A percentile compares a stretch with the other conserved stretches of the same genome.
phyloP scores from a whole-genome alignment of 2,797 vertebrate species.

The Sebastes elongatus region DNA sequence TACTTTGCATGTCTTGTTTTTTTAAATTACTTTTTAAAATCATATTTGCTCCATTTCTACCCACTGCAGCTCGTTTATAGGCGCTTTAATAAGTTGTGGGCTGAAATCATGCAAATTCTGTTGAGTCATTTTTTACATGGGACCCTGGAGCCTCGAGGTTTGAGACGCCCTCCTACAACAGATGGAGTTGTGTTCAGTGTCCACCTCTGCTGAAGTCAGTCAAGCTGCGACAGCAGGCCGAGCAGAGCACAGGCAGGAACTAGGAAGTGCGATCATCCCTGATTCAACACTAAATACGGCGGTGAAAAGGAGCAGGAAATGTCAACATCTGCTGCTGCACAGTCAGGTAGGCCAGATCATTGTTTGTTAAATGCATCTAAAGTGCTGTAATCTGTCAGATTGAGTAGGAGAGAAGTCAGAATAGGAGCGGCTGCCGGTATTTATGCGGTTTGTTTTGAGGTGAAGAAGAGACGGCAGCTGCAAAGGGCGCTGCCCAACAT shows the following conservation, averaged over 20 bases:
- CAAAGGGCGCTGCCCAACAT: constrained; percentile 33
- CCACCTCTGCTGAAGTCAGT: not conserved
- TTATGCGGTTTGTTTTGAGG: not conserved
- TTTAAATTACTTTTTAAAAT: too few species aligned
- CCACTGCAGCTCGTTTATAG: not conserved
- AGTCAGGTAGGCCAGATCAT: constrained; percentile 34
- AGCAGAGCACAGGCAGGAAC: constrained; percentile 32
- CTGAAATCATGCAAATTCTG: not conserved
- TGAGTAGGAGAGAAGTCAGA: too few species aligned
- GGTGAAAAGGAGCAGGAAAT: constrained; percentile 25
- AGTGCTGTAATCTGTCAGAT: fast-evolving
- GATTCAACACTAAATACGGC: not conserved
- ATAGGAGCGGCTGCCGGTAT: not conserved
- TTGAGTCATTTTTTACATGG: not conserved
- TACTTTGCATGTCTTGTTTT: constrained; percentile 34
- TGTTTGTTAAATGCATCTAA: not conserved
- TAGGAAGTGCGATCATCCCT: constrained; percentile 53
- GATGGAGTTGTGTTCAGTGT: constrained; percentile 20
- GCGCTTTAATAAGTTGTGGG: not conserved
- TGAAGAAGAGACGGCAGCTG: not conserved
- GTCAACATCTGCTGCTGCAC: constrained; percentile 33
- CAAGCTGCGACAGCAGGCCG: not conserved
- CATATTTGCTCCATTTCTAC: too few species aligned
- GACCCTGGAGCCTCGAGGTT: not conserved
- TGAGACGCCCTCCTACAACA: not conserved